phyloP scores from a whole-genome alignment of 2,113 vertebrate species.

The Chrysemys picta region DNA sequence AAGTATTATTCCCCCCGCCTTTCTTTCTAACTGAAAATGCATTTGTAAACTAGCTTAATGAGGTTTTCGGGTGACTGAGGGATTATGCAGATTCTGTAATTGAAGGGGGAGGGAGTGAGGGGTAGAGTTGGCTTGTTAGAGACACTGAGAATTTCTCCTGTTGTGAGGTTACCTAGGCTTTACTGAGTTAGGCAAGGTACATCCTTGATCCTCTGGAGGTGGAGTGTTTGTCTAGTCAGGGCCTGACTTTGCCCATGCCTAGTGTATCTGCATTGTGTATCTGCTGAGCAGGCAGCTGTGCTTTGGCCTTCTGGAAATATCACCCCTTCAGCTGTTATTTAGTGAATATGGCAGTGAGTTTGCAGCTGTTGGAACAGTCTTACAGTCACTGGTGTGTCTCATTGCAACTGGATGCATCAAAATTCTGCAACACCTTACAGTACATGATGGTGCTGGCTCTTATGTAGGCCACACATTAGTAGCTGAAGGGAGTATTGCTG shows the following conservation, averaged over 20 bases:
- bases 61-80: not conserved
- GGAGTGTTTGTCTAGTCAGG: not conserved
- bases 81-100: not conserved
- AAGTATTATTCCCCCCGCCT: conserved; percentile 48
- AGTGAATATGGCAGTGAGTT: not conserved
- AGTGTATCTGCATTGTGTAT: not conserved
- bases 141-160: not conserved
- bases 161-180: not conserved
- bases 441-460: not conserved
- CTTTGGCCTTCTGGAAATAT: not conserved
- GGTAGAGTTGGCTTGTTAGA: not conserved
- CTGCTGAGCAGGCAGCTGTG: not conserved
- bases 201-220: not conserved
- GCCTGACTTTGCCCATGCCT: not conserved
- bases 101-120: not conserved
- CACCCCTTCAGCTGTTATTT: not conserved
- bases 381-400: not conserved
- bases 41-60: not conserved
- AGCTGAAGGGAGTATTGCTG: not conserved
- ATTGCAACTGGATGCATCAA: not conserved
- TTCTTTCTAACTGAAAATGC: no score
- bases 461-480: not conserved
- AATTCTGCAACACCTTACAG: not conserved
- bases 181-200: not conserved
- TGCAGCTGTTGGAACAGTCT: not conserved